Evolutionary conservation across 1,140 invertebrate genomes (phyloP).

Genomic region (Chironomus striatipennis): DNA sequence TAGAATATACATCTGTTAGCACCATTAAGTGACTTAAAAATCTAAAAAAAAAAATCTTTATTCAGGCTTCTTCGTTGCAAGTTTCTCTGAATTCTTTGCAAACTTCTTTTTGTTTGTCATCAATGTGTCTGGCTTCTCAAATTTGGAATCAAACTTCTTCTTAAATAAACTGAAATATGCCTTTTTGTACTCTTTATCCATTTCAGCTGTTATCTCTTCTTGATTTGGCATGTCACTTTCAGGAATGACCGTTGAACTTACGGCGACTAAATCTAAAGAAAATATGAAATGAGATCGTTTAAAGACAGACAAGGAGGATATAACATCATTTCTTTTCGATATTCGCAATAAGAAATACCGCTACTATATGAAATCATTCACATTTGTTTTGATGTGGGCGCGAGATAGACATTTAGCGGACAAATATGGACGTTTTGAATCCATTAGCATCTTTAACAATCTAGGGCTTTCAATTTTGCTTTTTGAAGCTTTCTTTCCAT

Average conservation of each 20-base stretch:
- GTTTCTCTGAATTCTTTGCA: not conserved
- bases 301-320: not conserved
- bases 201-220: not conserved
- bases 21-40: not conserved
- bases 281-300: not conserved
- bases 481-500: too few species aligned
- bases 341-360: not conserved
- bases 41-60: not conserved
- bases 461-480: not conserved
- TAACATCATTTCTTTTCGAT: not conserved
- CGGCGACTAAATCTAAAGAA: not conserved
- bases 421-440: not conserved
- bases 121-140: not conserved
- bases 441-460: not conserved
- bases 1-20: not conserved
- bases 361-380: not conserved
- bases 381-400: not conserved
- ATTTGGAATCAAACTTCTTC: conserved; percentile 11
- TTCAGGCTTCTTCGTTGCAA: not conserved
- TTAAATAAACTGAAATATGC: conserved; percentile 6
- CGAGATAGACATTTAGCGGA: not conserved
- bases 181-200: not conserved
- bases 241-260: not conserved
- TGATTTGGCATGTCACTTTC: conserved; percentile 9
- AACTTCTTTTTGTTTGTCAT: not conserved